phyloP scores from a whole-genome alignment of 2,888 invertebrate species.

The Beris morrisii region DNA sequence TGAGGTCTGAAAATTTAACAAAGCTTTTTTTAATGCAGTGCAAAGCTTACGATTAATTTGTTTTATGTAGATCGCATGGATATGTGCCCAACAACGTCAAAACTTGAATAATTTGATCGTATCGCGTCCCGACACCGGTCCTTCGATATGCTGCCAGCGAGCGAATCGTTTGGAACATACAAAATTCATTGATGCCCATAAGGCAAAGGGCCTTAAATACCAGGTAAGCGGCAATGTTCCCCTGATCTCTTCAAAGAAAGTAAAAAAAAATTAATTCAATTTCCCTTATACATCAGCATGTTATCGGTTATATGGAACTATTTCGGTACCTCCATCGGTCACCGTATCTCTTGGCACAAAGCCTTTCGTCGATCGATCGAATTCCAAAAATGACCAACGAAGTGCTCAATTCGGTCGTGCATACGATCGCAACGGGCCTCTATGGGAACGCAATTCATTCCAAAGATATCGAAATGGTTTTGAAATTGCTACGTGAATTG shows the following conservation, averaged over 20 bases:
- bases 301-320: constrained; percentile 69
- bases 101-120: constrained; percentile 76
- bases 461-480: constrained; percentile 70
- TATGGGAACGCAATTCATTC: constrained; percentile 75
- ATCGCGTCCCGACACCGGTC: constrained; percentile 73
- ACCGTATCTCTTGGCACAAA: constrained; percentile 70
- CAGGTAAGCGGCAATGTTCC: constrained; percentile 60
- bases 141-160: constrained; percentile 74
- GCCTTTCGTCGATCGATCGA: constrained; percentile 69
- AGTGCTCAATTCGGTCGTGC: constrained; percentile 52
- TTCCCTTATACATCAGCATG: constrained; percentile 58
- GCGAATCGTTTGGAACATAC: constrained; percentile 65
- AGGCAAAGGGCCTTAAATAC: constrained; percentile 78
- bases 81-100: constrained; percentile 82
- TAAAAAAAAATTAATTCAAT: background rate
- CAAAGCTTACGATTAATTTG: constrained; percentile 15
- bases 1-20: constrained; percentile 47
- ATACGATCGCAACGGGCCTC: constrained; percentile 62
- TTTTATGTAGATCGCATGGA: constrained; percentile 73
- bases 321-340: constrained; percentile 68
- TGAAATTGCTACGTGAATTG: constrained; percentile 67
- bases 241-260: background rate
- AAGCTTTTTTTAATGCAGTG: background rate
- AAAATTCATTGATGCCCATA: constrained; percentile 78
- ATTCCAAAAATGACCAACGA: constrained; percentile 52